Base-by-base conservation (phyloP, 1,140 invertebrate species). In the Magallana angulata region DNA sequence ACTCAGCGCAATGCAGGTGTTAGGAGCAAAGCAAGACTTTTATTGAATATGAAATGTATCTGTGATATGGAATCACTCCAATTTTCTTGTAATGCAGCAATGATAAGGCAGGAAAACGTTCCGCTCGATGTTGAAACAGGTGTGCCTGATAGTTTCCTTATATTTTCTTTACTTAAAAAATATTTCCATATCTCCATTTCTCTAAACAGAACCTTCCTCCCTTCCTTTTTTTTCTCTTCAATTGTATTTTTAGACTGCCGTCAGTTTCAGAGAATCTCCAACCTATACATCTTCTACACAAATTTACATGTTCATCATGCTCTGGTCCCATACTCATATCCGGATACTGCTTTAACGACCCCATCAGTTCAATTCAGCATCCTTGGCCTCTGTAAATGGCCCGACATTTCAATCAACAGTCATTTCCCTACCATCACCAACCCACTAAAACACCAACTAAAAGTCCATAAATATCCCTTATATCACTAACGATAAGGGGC, bases 41-140 rank as follows among this genome's bases (percentile, higher is more conserved):
- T 76, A 76, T 76, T 76, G 68, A 76, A 76, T 76, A 76, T 76
- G 68, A 76, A 76, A 76, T 76, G 68, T 76, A 76, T 76, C 36
- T 36, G 68, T 76, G 68, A 76, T 76, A 76, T 76, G 68, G 68
- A 76, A 76, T 76, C 68, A 76, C 68, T 76, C 68, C 68, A 76
- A 76, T 76, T 76, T 76, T 76, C 68, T 76, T 76, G 68, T 76
- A 76, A 76, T 76, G 24, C 68, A 76, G 68, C 68, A 18, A 30
- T 24, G 68, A 76, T 76, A 76, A 76, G 24, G 68, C 68, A 36
- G 68, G 68, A 76, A 76, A 76, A 76, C 68, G 68, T 76, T 76
- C 68, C 24, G 30, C 68, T 76, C 68, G 36, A 30, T 76, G 68
- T 76, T 76, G 68, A 76, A 76, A 76, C 68, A 76, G 68, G 68